Base-by-base conservation (phyloP, 2,797 vertebrate genomes). In the Botia kubotai region DNA sequence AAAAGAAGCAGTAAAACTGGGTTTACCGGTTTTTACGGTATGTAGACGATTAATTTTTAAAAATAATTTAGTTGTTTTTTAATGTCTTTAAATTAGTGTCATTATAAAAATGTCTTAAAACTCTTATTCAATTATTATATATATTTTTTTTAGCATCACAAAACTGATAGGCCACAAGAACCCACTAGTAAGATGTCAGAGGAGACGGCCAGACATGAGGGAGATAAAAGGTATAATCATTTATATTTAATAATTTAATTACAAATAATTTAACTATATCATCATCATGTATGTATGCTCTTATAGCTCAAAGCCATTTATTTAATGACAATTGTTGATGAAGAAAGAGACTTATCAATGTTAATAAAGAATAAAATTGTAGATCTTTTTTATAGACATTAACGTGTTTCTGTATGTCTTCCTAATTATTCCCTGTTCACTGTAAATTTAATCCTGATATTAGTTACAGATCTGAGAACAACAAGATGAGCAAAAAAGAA, bases 21-120 rank as follows among this genome's bases (percentile, higher is more conserved):
- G 98, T 14, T 91, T 99, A 26, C 93, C 96, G 0, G 92, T 99
- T 72, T 99, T 99, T 85, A 98, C 96, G 21, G 97, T 99, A 93
- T 6, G 67, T 13, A 4, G 1, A 55, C 11, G 21, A 43, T 29
- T 26, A 0, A 0, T n/a, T 8, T 26, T 43, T 66, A 11, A 21
- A 66, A n/a, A n/a, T 23, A 65, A 21, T 23, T 21, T 11, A 13
- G 33, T 33, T 75, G 7, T 43, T 21, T 36, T n/a, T 19, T 4
- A 65, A 66, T 53, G 48, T 4, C 29, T 29, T 12, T 53, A 23
- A n/a, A 17, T 1, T n/a, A 17, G 1, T 5, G 17, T 21, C n/a
- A 17, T 39, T 2, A 2, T 26, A 57, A 23, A 53, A 33, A 43
- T 48, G 26, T 74, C 16, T 36, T 4, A 50, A 50, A 29, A 52